Base-by-base conservation (phyloP, 1,140 invertebrate genomes). In the Zaprionus nigranus region DNA sequence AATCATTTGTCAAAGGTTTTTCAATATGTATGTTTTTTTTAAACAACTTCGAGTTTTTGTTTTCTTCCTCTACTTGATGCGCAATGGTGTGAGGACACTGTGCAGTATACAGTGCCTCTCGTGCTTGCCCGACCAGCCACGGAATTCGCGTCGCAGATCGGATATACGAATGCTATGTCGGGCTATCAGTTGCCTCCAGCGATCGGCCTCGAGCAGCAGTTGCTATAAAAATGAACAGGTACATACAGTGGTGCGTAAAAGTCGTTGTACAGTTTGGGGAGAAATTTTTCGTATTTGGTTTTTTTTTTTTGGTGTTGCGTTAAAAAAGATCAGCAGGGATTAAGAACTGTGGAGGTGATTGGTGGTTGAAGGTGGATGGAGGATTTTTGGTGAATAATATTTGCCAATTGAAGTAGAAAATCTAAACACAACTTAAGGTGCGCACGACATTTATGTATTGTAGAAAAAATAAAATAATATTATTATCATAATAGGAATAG, bases 101-200 rank as follows among this genome's bases (percentile, higher is more conserved):
- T 93, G 92, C 59, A 93, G 81, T 54, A 93, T 93, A 68, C 92
- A 93, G 76, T 92, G 92, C 24, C 82, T 63, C 78, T 93, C 92
- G 49, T 93, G 92, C 43, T 92, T 91, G 53, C 92, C 92, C 73
- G 79, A 91, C 92, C 92, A 93, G 73, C 92, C 92, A 59, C 86
- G 91, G 72, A 93, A 92, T 71, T 93, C 91, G 15, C 92, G 92
- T 46, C 87, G 65, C 63, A 93, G 71, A 74, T 93, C 92, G 61
- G 84, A 82, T 43, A 93, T 15, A 59, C 82, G 90, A 61, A 87
- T 82, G 77, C 84, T 92, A 71, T 92, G 90, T 26, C 88, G 79
- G 64, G 79, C 82, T 63, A 93, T 84, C 28, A 93, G 84, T 28
- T 79, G 81, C 51, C 90, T 87, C 92, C 92, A 93, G 69, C 90